phyloP scores from a whole-genome alignment of 2,888 invertebrate genomes.

The Polylopha cassiicola region DNA sequence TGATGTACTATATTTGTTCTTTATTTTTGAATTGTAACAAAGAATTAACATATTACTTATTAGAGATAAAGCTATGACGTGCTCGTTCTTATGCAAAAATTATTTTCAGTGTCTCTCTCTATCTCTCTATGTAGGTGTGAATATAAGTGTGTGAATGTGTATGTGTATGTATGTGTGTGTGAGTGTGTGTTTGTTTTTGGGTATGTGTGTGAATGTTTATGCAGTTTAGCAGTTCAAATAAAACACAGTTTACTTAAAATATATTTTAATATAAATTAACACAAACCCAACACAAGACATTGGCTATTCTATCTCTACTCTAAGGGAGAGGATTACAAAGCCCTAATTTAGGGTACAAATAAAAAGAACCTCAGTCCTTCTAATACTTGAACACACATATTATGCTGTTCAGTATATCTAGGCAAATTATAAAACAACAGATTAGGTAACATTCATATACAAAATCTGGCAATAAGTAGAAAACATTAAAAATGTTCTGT shows the following conservation, averaged over 20 bases:
- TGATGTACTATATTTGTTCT: constrained; percentile 7
- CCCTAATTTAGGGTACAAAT: constrained; percentile 77
- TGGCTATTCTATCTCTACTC: constrained; percentile 60
- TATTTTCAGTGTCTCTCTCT: no score
- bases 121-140: no score
- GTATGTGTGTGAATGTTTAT: no score
- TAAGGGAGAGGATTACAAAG: constrained; percentile 67
- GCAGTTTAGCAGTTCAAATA: constrained; percentile 19
- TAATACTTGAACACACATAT: constrained; percentile 58
- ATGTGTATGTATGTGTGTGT: no score
- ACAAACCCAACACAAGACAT: constrained; percentile 75
- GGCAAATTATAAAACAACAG: constrained; percentile 15
- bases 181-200: no score
- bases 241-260: constrained; percentile 53
- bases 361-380: constrained; percentile 73
- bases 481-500: no score
- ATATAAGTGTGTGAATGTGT: no score
- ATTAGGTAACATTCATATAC: constrained; percentile 34
- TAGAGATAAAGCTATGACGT: no score
- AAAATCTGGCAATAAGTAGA: constrained; percentile 7
- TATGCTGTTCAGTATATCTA: constrained; percentile 8
- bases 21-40: constrained; percentile 5
- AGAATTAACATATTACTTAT: constrained; percentile 1
- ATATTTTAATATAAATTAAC: constrained; percentile 75
- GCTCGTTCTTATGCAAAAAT: no score